Conservation (phyloP, 2,797 vertebrate genomes). For the Pseudomugil gertrudae region DNA sequence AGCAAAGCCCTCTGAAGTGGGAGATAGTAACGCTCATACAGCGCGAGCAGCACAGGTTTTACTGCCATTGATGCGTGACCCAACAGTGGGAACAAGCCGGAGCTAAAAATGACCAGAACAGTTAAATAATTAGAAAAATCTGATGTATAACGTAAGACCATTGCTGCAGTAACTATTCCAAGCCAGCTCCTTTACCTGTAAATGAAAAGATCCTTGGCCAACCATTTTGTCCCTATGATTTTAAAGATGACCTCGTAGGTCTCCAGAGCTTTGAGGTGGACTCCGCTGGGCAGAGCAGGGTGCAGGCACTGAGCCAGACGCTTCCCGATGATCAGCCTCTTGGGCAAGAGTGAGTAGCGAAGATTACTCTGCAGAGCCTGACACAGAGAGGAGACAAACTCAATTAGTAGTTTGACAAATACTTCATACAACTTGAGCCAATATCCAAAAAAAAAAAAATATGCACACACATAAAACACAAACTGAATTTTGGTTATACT, state of each 20-base stretch:
- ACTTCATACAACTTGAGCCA: neutral
- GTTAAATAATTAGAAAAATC: neutral
- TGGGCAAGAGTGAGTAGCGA: constrained; percentile 92
- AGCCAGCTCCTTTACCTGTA: constrained; percentile 86
- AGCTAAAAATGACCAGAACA: constrained; percentile 77
- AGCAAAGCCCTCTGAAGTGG: constrained; percentile 93
- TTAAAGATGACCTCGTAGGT: constrained; percentile 98
- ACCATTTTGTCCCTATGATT: constrained; percentile 97
- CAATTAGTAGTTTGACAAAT: neutral
- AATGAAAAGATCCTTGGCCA: constrained; percentile 95
- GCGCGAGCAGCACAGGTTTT: constrained; percentile 88
- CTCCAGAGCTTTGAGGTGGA: constrained; percentile 97
- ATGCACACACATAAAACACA: neutral
- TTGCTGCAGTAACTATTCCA: neutral
- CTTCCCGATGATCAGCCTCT: constrained; percentile 93
- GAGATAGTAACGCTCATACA: constrained; percentile 97
- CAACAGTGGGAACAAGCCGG: constrained; percentile 94
- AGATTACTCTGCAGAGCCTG: constrained; percentile 98
- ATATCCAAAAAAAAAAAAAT: neutral
- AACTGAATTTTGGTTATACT: neutral
- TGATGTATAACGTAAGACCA: neutral
- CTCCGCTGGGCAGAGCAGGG: constrained; percentile 95
- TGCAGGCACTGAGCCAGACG: constrained; percentile 95
- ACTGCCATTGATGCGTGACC: constrained; percentile 94
- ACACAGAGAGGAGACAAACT: neutral